These are phyloP conservation scores for Guaruba guarouba DNA, from an alignment of 2,113 vertebrate species.

Conservation along the genomic window DNA sequence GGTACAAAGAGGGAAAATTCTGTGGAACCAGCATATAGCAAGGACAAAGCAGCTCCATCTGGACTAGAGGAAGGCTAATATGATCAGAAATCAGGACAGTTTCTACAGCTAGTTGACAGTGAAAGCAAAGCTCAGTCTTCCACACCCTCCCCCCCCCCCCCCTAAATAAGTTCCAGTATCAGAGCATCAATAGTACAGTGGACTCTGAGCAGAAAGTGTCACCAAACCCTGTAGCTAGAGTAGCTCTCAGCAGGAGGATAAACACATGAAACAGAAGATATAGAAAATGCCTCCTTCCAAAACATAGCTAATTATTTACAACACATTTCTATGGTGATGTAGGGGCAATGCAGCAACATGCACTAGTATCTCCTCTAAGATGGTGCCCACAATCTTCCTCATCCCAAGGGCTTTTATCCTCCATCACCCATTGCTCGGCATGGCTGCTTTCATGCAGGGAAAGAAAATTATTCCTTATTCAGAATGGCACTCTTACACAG, in stretches of 20 bases:
- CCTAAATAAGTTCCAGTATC: background rate
- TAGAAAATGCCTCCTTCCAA: background rate
- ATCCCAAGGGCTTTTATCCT: background rate
- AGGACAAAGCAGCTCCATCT: background rate
- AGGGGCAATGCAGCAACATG: background rate
- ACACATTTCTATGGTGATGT: background rate
- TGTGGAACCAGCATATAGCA: background rate
- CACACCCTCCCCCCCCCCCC: background rate
- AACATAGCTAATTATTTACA: background rate
- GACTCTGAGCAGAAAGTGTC: background rate
- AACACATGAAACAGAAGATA: background rate
- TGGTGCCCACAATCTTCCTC: background rate
- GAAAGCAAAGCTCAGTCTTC: background rate
- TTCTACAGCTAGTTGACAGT: background rate
- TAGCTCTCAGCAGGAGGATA: background rate
- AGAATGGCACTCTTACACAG: background rate
- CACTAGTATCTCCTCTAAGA: background rate
- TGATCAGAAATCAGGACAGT: background rate
- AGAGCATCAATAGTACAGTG: background rate
- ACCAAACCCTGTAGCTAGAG: background rate
- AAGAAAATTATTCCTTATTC: background rate
- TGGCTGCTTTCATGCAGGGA: background rate
- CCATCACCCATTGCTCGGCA: background rate
- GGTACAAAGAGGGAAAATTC: background rate
- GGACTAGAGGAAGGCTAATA: background rate